Base-by-base conservation (phyloP, 1,140 invertebrate species). In the Trichoplusia ni region DNA sequence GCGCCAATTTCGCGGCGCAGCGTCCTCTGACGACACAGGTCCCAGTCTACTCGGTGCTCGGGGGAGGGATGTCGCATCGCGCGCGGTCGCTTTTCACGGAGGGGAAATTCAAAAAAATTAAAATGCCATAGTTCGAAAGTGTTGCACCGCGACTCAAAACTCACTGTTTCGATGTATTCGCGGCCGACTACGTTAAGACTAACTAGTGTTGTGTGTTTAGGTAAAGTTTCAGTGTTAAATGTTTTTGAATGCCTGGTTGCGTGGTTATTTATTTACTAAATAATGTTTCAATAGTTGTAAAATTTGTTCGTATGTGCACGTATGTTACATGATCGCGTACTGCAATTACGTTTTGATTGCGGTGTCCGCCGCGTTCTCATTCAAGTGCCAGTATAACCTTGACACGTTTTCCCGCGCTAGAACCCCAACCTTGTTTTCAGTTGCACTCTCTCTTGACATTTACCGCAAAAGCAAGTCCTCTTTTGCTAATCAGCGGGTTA, bases 321-420 rank as follows among this genome's bases (percentile, higher is more conserved):
- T 42, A 19, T 33, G 21, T 49, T 58, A 58, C 53, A 69, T 66
- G 54, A 27, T 33, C 33, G 67, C 58, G 67, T 64, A 69, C 67
- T 49, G 46, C n/a, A n/a, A n/a, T n/a, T n/a, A n/a, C n/a, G 25
- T 73, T 71, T 72, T 74, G 69, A 77, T 82, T 83, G 81, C 81
- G 78, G 84, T 82, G 78, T 79, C 73, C 64, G 82, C 73, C 77
- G 78, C 75, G 72, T 70, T 79, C 63, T 76, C 77, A 75, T 74
- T 76, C 70, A 81, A 73, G 75, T 79, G 77, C 71, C 72, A 74
- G 80, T 61, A 40, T 40, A 82, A 89, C 86, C 86, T 90, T 90
- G 87, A 87, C 87, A 88, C 79, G 67, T 76, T 90, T 89, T 89
- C 82, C 85, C 87, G 87, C 87, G 85, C 78, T 86, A 73, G 75